Evolutionary conservation across 1,140 invertebrate genomes (phyloP), one percentile per base, ranked within the genome.

Genomic region (Portunus trituberculatus): DNA sequence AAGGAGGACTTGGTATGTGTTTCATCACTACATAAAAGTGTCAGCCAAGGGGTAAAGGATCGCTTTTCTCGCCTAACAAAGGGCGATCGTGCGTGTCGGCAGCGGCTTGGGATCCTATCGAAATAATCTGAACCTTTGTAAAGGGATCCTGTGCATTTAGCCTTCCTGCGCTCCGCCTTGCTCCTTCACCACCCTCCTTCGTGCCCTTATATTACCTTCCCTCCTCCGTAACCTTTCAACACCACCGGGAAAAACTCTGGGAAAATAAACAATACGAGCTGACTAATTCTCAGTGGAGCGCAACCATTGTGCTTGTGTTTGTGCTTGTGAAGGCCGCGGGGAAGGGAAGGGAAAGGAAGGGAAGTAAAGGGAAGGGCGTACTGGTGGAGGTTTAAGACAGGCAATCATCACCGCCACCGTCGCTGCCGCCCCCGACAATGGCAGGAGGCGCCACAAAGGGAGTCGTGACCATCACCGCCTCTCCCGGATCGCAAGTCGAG

Each of bases 41-140:
- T 45, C 59, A 76, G 45, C 83, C 31, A 28, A 90, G 39, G 48
- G 92, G 92, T 52, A 93, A 59, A 32, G 83, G 92, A 94, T 94
- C 59, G 88, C 39, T 91, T 90, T 83, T 28, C n/a, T 32, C 39
- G 3, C 16, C 88, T 32, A 29, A 94, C 93, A 94, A 94, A 91
- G 91, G 93, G 83, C 4, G 93, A 90, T 83, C 93, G 93, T 94
- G 93, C 59, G 93, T 76, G 59, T 28, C 29, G 28, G n/a, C 87
- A 28, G 32, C n/a, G 67, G 87, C 16, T n/a, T 46, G 59, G 93
- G 93, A 94, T 94, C 59, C 59, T 46, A 83, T 76, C 32, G 52
- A 46, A 94, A 89, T 90, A 94, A 94, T 45, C 86, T 83, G 28
- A n/a, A 39, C 86, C 48, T 94, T 94, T 94, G 93, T 94, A 29